A percentile compares a stretch with the other conserved stretches of the same genome.
Evolutionary conservation across 2,888 invertebrate species (phyloP).

Genomic region (Caenorhabditis macrosperma): DNA sequence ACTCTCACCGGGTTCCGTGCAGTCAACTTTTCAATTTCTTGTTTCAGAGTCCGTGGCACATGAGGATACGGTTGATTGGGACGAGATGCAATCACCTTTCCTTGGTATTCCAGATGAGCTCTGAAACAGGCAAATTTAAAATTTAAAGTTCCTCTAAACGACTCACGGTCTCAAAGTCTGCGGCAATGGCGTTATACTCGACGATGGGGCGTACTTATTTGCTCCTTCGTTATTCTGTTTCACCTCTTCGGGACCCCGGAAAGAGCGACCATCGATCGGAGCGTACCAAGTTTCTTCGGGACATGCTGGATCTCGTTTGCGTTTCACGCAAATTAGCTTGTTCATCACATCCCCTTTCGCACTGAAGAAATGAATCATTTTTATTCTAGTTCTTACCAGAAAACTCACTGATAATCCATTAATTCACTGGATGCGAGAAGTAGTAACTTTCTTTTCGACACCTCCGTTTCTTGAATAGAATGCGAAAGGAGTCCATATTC

Average conservation of each 20-base stretch:
- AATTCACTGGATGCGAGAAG: conserved; percentile 28
- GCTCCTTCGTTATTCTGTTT: too few species aligned
- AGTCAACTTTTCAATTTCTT: background rate
- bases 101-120: background rate
- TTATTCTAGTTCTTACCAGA: background rate
- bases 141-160: background rate
- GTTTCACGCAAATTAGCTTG: conserved; percentile 36
- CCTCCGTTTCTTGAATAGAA: conserved; percentile 16
- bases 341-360: conserved; percentile 15
- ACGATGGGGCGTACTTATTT: too few species aligned
- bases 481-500: conserved; percentile 28
- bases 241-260: background rate
- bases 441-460: conserved; percentile 1
- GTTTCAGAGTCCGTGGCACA: background rate
- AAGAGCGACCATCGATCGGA: conserved; percentile 4
- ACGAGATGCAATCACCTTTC: background rate
- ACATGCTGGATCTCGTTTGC: conserved; percentile 10
- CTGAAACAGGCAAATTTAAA: too few species aligned
- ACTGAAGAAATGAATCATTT: conserved; percentile 20
- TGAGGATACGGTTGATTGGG: background rate
- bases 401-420: conserved; percentile 15
- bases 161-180: background rate
- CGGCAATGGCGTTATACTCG: background rate
- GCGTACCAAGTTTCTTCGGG: conserved; percentile 32
- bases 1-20: background rate